phyloP scores from a whole-genome alignment of 2,888 invertebrate genomes.

The Sarcophaga carnaria region DNA sequence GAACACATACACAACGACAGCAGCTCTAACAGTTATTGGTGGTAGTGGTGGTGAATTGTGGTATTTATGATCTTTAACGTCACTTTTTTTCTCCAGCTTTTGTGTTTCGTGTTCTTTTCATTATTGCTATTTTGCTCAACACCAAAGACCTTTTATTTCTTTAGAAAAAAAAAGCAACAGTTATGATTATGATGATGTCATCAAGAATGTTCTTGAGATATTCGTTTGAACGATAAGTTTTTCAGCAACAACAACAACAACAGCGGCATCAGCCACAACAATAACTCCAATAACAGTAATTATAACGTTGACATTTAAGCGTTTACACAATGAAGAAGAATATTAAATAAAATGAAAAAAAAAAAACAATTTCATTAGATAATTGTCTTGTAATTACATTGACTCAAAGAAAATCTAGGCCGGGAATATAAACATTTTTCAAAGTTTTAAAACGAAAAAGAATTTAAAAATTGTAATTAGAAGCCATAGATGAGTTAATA shows the following conservation, averaged over 20 bases:
- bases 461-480: no score
- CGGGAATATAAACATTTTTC: no score
- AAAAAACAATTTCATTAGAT: not conserved
- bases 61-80: conserved; percentile 19
- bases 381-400: no score
- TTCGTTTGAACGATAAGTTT: conserved; percentile 37
- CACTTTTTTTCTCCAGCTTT: conserved; percentile 4
- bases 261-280: not conserved
- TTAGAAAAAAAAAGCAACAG: conserved; percentile 41
- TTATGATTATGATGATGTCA: conserved; percentile 61
- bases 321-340: not conserved
- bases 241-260: conserved; percentile 9
- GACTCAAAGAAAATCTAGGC: no score
- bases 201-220: conserved; percentile 55
- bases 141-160: conserved; percentile 9
- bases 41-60: not conserved
- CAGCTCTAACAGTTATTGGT: not conserved
- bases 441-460: no score
- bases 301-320: not conserved
- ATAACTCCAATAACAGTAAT: not conserved
- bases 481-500: no score
- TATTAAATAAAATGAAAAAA: not conserved
- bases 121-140: conserved; percentile 11
- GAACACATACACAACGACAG: no score
- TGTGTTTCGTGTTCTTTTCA: conserved; percentile 6